Evolutionary conservation across 1,140 invertebrate species (phyloP).

Genomic region (Drosophila virilis): DNA sequence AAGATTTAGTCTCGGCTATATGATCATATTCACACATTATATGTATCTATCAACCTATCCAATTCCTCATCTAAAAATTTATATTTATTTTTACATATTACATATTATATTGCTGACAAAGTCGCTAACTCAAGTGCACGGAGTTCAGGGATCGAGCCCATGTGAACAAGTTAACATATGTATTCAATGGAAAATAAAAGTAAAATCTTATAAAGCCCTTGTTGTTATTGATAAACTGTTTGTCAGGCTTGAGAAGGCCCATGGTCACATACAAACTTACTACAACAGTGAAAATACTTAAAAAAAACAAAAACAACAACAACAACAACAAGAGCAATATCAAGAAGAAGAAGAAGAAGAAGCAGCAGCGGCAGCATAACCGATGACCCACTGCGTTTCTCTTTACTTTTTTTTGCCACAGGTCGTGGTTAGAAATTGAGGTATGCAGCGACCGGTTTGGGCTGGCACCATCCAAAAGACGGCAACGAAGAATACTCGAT

Average conservation of each 20-base stretch:
- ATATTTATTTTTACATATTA: no score
- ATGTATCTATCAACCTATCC: no score
- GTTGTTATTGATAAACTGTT: constrained; percentile 6
- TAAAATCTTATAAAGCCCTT: background rate
- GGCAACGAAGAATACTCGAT: constrained; percentile 39
- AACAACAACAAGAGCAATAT: constrained; percentile 37
- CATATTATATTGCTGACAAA: no score
- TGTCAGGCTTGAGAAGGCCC: constrained; percentile 29
- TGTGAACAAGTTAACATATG: no score
- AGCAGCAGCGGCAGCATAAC: constrained; percentile 59
- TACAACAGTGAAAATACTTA: constrained; percentile 31
- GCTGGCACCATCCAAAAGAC: constrained; percentile 67
- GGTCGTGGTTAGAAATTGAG: constrained; percentile 81
- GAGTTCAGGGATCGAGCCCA: no score
- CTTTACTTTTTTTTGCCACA: constrained; percentile 72
- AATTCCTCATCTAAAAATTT: no score
- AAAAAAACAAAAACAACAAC: constrained; percentile 43
- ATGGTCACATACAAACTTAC: constrained; percentile 48
- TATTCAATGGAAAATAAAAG: no score
- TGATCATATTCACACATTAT: no score
- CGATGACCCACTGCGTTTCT: constrained; percentile 80
- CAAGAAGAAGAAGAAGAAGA: constrained; percentile 21
- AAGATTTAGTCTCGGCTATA: no score
- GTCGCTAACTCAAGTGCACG: no score
- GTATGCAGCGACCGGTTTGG: constrained; percentile 79